phyloP scores from a whole-genome alignment of 2,888 invertebrate species.

The Diaphora mendica region DNA sequence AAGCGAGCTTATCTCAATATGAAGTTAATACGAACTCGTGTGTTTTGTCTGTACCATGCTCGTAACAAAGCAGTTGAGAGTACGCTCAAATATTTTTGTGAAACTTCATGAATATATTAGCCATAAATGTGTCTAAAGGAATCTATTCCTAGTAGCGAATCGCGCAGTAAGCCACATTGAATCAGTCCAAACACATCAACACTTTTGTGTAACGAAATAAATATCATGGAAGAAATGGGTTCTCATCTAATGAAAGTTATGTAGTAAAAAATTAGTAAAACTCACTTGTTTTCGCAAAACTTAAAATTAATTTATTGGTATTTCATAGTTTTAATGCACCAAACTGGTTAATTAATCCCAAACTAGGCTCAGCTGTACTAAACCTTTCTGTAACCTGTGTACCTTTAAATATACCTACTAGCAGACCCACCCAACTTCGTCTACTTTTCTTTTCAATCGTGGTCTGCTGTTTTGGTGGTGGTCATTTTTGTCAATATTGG shows the following conservation, averaged over 20 bases:
- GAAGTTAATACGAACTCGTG: conserved; percentile 59
- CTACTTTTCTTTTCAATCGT: no score
- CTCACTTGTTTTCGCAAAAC: neutral
- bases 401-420: no score
- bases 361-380: no score
- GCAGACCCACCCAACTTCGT: no score
- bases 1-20: conserved; percentile 59
- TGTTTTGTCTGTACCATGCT: conserved; percentile 65
- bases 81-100: conserved; percentile 81
- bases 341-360: no score
- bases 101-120: conserved; percentile 87
- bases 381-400: no score
- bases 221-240: neutral
- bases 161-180: conserved; percentile 33
- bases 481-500: no score
- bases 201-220: conserved; percentile 13
- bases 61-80: conserved; percentile 74
- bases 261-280: no score
- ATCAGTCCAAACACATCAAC: conserved; percentile 27
- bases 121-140: conserved; percentile 85
- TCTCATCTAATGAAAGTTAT: neutral
- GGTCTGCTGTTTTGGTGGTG: no score
- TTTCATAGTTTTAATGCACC: no score
- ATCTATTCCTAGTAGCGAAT: conserved; percentile 77
- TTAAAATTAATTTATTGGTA: neutral